phyloP scores from a whole-genome alignment of 2,888 invertebrate genomes.

The Nemurella pictetii region DNA sequence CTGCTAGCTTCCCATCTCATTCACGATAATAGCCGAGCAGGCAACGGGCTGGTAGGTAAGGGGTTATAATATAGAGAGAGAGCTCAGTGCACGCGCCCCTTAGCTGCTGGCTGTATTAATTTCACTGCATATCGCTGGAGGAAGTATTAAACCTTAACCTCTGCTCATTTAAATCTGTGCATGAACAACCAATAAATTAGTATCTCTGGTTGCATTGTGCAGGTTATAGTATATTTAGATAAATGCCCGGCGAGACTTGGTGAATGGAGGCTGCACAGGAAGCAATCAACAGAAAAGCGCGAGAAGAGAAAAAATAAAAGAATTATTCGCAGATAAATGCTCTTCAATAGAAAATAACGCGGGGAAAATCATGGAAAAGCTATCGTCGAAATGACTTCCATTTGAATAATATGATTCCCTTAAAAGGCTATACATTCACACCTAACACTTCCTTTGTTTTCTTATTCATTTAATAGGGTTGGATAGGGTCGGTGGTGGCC shows the following conservation, averaged over 20 bases:
- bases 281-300: slow-evolving; percentile 14
- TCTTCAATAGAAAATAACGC: not conserved
- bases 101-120: not conserved
- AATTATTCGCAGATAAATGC: slow-evolving; percentile 6
- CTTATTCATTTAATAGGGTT: not conserved
- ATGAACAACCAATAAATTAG: slow-evolving; percentile 4
- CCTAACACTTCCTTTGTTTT: not conserved
- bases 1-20: not conserved
- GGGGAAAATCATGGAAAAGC: not conserved
- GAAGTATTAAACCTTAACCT: slow-evolving; percentile 19
- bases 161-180: slow-evolving; percentile 25
- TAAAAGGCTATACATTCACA: not conserved
- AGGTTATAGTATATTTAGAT: not conserved
- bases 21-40: not conserved
- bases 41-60: too few species aligned
- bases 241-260: not conserved
- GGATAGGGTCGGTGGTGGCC: not conserved
- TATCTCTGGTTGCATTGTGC: not conserved
- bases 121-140: not conserved
- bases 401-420: not conserved
- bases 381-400: not conserved
- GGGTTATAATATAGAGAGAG: too few species aligned
- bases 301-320: slow-evolving; percentile 10
- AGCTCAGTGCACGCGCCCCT: not conserved
- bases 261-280: not conserved